phyloP scores from a whole-genome alignment of 2,888 invertebrate species.

The Drosophila anceps region DNA sequence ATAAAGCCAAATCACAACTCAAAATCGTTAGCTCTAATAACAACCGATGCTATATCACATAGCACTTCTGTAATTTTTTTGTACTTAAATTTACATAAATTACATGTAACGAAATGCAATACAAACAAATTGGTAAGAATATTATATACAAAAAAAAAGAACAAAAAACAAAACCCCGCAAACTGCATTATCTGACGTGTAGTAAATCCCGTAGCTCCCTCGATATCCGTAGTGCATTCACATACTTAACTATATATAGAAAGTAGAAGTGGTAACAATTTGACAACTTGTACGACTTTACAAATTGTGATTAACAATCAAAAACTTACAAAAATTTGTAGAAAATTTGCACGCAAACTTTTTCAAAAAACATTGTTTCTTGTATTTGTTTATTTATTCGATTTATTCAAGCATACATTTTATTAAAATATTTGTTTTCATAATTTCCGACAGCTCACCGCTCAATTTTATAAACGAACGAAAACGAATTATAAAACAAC shows the following conservation, averaged over 20 bases:
- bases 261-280: constrained; percentile 21
- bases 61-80: constrained; percentile 76
- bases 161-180: constrained; percentile 13
- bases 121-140: constrained; percentile 74
- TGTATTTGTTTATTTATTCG: constrained; percentile 5
- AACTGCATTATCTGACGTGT: constrained; percentile 72
- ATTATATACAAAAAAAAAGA: constrained; percentile 27
- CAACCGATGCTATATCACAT: constrained; percentile 73
- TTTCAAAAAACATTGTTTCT: neutral
- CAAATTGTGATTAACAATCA: constrained; percentile 65
- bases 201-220: constrained; percentile 49
- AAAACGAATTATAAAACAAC: constrained; percentile 64
- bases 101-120: constrained; percentile 77
- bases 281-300: constrained; percentile 8
- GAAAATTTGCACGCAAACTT: constrained; percentile 54
- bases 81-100: constrained; percentile 77
- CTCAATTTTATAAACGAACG: constrained; percentile 79
- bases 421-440: constrained; percentile 1
- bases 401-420: constrained; percentile 11
- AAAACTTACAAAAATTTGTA: constrained; percentile 35
- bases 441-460: constrained; percentile 70
- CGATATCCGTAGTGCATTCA: constrained; percentile 32
- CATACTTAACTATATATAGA: constrained; percentile 13
- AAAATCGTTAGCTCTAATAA: constrained; percentile 79
- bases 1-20: constrained; percentile 43